phyloP scores from a whole-genome alignment of 2,113 vertebrate species.

The Corvus hawaiiensis region DNA sequence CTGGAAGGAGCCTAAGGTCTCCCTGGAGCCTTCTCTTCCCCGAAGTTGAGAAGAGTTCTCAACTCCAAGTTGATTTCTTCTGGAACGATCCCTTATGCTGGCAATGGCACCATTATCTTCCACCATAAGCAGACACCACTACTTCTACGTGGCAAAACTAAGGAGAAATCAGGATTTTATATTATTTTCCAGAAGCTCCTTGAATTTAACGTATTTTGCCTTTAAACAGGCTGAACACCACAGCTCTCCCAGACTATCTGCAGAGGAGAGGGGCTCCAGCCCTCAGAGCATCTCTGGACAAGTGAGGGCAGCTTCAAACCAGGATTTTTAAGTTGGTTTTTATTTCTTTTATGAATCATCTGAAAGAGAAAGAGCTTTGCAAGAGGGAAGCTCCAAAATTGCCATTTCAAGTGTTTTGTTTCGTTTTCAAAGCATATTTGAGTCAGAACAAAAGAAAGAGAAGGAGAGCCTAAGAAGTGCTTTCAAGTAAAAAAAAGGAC shows the following conservation, averaged over 20 bases:
- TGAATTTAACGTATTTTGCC: background rate
- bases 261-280: background rate
- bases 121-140: background rate
- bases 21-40: background rate
- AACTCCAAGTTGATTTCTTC: background rate
- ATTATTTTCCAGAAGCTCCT: background rate
- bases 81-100: background rate
- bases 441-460: background rate
- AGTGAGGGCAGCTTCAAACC: background rate
- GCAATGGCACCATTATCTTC: background rate
- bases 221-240: background rate
- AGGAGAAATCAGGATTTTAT: background rate
- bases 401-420: constrained; percentile 28
- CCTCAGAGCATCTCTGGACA: background rate
- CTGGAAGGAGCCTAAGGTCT: rapidly evolving
- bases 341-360: background rate
- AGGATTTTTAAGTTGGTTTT: background rate
- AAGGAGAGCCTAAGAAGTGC: background rate
- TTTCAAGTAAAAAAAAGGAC: background rate
- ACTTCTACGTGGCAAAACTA: background rate
- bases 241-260: background rate
- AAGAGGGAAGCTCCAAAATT: background rate
- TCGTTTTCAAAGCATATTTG: constrained; percentile 27
- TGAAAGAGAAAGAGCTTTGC: background rate
- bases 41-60: background rate